phyloP scores from a whole-genome alignment of 2,113 vertebrate genomes.

The Phoxinus phoxinus region DNA sequence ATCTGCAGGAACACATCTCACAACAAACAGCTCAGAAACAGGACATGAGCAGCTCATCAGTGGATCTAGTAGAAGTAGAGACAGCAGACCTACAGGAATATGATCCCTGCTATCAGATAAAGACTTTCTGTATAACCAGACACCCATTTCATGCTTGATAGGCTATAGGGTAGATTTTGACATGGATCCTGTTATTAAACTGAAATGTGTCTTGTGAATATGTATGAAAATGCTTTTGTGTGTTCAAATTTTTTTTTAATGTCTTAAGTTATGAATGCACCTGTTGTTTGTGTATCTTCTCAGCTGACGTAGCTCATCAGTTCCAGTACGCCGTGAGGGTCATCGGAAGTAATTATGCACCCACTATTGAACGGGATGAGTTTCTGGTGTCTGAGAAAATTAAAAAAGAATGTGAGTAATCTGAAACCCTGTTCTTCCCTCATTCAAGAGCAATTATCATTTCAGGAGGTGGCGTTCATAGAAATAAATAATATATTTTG shows the following conservation, averaged over 20 bases:
- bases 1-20: neutral
- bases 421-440: neutral
- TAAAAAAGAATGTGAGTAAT: slow-evolving; percentile 93
- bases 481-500: too few species aligned
- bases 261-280: neutral
- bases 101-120: neutral
- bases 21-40: neutral
- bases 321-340: slow-evolving; percentile 98
- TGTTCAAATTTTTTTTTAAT: neutral
- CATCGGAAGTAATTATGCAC: slow-evolving; percentile 98
- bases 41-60: neutral
- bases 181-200: neutral
- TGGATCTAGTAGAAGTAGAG: neutral
- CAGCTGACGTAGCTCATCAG: slow-evolving; percentile 95
- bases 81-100: neutral
- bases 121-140: neutral
- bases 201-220: neutral
- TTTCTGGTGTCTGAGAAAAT: slow-evolving; percentile 98
- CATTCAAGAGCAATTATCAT: neutral
- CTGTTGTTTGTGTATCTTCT: slow-evolving; percentile 19
- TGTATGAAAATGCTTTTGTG: neutral
- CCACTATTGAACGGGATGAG: slow-evolving; percentile 95
- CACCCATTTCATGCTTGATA: neutral
- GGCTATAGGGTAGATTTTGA: neutral
- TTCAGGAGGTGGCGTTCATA: neutral